Percentiles rank a stretch among this genome's conserved stretches.
Conservation (phyloP, 2,888 invertebrate genomes). For the Papilio demoleus region DNA sequence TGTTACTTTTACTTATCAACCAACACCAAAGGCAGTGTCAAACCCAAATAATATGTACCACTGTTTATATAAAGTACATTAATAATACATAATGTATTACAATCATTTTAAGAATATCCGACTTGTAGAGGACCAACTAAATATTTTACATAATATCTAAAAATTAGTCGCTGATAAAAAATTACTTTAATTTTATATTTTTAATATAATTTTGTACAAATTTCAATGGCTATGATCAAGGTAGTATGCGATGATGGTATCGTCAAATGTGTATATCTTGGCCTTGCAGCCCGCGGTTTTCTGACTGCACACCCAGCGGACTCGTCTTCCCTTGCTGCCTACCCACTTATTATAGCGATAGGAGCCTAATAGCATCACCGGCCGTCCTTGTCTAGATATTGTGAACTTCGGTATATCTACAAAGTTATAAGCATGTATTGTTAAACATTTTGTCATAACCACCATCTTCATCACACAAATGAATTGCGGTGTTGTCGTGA, state of each 20-base stretch:
- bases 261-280: slow-evolving; percentile 45
- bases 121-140: too few species aligned
- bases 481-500: neutral
- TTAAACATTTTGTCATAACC: neutral
- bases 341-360: slow-evolving; percentile 54
- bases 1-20: too few species aligned
- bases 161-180: too few species aligned
- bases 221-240: slow-evolving; percentile 46
- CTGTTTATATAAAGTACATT: too few species aligned
- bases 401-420: slow-evolving; percentile 46
- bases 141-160: too few species aligned
- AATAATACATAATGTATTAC: too few species aligned
- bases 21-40: too few species aligned
- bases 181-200: too few species aligned
- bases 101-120: too few species aligned
- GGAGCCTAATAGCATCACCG: slow-evolving; percentile 52
- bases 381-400: slow-evolving; percentile 53
- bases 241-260: slow-evolving; percentile 41
- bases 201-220: too few species aligned
- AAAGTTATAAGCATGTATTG: slow-evolving; percentile 40
- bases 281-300: slow-evolving; percentile 44
- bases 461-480: neutral
- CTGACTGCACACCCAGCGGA: slow-evolving; percentile 51
- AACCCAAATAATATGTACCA: too few species aligned
- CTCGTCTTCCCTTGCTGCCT: slow-evolving; percentile 46